A percentile compares a stretch with the other conserved stretches of the same genome.
Evolutionary conservation across 2,113 vertebrate species (phyloP).

Genomic region (Arenaria interpres): DNA sequence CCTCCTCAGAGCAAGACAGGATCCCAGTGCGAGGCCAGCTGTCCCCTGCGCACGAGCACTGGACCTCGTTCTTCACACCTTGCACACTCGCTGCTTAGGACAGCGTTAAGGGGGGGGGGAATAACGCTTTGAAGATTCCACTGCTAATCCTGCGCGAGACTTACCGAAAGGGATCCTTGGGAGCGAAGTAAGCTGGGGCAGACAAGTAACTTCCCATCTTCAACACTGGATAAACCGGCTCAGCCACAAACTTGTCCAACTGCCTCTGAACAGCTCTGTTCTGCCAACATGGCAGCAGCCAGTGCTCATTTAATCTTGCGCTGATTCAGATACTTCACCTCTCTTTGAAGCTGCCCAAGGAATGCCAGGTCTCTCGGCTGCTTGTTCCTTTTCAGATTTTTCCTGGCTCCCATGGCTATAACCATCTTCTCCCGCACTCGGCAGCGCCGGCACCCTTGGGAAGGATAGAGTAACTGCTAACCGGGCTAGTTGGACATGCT

Average conservation of each 20-base stretch:
- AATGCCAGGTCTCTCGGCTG: constrained; percentile 50
- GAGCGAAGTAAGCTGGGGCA: constrained; percentile 72
- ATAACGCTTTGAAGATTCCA: neutral
- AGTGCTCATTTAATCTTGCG: constrained; percentile 55
- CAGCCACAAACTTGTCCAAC: constrained; percentile 69
- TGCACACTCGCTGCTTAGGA: neutral
- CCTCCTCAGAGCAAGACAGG: neutral
- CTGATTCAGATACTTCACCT: constrained; percentile 61
- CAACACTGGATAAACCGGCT: constrained; percentile 68
- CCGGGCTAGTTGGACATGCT: constrained; percentile 19
- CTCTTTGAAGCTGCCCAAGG: constrained; percentile 58
- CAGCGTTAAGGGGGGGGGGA: neutral
- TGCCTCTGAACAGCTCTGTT: constrained; percentile 63
- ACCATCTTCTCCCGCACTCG: neutral
- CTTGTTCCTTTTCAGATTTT: constrained; percentile 11
- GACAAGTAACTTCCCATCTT: constrained; percentile 83
- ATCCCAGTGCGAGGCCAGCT: accelerated
- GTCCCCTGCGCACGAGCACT: neutral
- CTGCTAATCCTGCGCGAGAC: constrained; percentile 1
- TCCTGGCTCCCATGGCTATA: constrained; percentile 49
- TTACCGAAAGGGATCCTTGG: constrained; percentile 80
- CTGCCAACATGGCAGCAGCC: constrained; percentile 74
- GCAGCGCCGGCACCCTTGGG: neutral
- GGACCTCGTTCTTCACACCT: neutral
- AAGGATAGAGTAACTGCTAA: neutral